These are phyloP conservation scores for Nomada fabriciana DNA, from an alignment of 2,888 invertebrate genomes.

Conservation along the genomic window DNA sequence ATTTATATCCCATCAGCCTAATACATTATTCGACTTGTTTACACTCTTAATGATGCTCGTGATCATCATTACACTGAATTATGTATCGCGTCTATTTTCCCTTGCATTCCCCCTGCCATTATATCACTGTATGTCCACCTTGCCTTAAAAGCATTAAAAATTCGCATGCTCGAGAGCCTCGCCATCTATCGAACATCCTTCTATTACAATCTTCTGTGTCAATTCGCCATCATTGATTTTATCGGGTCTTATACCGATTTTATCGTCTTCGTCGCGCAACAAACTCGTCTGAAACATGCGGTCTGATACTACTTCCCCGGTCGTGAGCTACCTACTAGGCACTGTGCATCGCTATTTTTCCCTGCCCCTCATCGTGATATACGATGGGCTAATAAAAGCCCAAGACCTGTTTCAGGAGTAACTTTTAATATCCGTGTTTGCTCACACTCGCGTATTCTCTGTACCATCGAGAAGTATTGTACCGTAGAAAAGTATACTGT, in stretches of 20 bases:
- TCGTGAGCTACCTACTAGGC: slow-evolving; percentile 27
- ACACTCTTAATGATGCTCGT: not conserved
- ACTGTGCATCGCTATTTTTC: not conserved
- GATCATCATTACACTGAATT: slow-evolving; percentile 3
- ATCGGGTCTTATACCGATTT: slow-evolving; percentile 41
- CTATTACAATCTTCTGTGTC: slow-evolving; percentile 25
- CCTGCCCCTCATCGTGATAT: not conserved
- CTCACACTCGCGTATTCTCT: not conserved
- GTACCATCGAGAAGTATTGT: not conserved
- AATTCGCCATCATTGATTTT: slow-evolving; percentile 25
- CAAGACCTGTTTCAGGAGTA: not conserved
- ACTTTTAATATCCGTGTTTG: not conserved
- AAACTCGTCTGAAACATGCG: slow-evolving; percentile 24
- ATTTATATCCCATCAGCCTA: slow-evolving; percentile 1
- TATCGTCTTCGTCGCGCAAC: slow-evolving; percentile 31
- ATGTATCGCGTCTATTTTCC: slow-evolving; percentile 12
- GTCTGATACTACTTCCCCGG: slow-evolving; percentile 45
- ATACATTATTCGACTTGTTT: not conserved
- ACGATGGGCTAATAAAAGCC: slow-evolving; percentile 4
- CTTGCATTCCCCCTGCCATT: slow-evolving; percentile 31
- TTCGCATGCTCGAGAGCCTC: slow-evolving; percentile 44
- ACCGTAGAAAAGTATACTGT: not conserved
- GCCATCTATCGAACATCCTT: slow-evolving; percentile 44
- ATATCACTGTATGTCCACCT: slow-evolving; percentile 55
- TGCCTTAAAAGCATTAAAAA: slow-evolving; percentile 58